Evolutionary conservation across 2,797 vertebrate species (phyloP).

Genomic region (Galago senegalensis): DNA sequence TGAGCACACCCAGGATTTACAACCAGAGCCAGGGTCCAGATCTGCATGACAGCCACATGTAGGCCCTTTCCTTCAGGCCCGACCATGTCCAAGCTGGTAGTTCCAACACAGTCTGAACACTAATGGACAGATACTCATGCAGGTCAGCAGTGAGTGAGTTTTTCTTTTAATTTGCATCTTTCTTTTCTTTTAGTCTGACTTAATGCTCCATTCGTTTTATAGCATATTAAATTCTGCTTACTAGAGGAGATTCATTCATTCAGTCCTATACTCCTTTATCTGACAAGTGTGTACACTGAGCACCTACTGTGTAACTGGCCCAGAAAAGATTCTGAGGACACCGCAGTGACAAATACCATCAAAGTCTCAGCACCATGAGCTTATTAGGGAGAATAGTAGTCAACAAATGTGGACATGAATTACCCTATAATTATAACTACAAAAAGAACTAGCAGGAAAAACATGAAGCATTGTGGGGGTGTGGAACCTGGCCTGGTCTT

Average conservation of each 20-base stretch:
- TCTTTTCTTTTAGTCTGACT: background rate
- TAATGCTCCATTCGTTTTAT: conserved; percentile 11
- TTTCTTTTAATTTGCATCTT: background rate
- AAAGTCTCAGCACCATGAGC: background rate
- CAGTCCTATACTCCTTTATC: background rate
- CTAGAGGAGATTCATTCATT: background rate
- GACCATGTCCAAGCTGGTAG: background rate
- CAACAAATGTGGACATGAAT: background rate
- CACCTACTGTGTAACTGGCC: background rate
- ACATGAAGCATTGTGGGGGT: background rate
- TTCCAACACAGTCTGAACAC: background rate
- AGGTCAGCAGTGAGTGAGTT: no score
- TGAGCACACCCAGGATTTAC: background rate
- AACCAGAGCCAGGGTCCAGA: background rate
- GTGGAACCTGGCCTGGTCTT: background rate
- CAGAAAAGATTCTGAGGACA: background rate
- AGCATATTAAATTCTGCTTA: conserved; percentile 11
- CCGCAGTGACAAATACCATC: background rate
- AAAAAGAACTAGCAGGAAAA: background rate
- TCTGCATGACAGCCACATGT: background rate
- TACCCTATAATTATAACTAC: background rate
- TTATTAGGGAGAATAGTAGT: background rate
- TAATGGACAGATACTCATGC: background rate
- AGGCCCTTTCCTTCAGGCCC: background rate
- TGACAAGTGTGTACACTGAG: background rate